A percentile compares a stretch with the other conserved stretches of the same genome.
Conservation (phyloP, 2,113 vertebrate species). For the Prinia subflava region DNA sequence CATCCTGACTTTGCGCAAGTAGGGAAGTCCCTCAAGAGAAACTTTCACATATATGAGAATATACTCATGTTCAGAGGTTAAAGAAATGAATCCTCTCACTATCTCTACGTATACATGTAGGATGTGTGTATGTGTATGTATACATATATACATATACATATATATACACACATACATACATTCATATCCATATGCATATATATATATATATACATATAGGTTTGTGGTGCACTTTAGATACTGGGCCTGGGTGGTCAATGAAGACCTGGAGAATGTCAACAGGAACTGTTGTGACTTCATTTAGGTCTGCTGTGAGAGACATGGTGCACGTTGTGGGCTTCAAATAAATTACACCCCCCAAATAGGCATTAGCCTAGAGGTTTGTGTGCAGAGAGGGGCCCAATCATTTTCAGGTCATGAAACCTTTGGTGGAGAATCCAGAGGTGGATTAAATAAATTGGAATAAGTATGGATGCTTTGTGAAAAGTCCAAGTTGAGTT, state of each 20-base stretch:
- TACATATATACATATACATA: fast-evolving
- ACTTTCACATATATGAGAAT: not conserved
- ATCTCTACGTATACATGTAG: not conserved
- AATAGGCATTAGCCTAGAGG: not conserved
- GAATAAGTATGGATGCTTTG: not conserved
- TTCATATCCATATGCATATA: no score
- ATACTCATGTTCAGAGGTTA: not conserved
- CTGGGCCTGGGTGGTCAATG: not conserved
- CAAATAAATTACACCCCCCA: not conserved
- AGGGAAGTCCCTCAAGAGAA: not conserved
- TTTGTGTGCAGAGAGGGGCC: not conserved
- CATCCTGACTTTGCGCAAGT: not conserved
- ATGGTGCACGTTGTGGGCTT: fast-evolving
- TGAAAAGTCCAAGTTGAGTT: not conserved
- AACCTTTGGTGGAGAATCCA: not conserved
- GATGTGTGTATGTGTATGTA: not conserved
- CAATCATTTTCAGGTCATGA: not conserved
- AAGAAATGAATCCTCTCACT: not conserved
- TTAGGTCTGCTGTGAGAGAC: not conserved
- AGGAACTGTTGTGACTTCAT: not conserved
- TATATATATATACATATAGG: fast-evolving
- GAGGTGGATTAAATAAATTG: not conserved
- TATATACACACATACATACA: no score
- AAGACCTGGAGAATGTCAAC: not conserved
- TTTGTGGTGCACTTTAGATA: not conserved